Evolutionary conservation across 2,888 invertebrate genomes (phyloP).

Genomic region (Hydrotaea cyrtoneurina): DNA sequence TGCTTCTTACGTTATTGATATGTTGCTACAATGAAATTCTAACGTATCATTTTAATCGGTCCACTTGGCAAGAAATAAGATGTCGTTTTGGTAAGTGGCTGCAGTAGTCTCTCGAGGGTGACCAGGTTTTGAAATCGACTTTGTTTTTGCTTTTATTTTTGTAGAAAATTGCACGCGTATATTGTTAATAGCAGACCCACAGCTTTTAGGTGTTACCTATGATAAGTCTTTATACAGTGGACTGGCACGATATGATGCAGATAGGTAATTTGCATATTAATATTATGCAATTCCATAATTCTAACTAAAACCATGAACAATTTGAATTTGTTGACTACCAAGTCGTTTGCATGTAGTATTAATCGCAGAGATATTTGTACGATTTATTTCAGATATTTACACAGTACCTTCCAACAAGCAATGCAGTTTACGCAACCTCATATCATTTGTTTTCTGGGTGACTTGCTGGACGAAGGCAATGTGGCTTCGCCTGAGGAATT

Average conservation of each 20-base stretch:
- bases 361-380: too few relatives aligned
- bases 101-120: not conserved
- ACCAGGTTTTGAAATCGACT: not conserved
- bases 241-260: slow-evolving; percentile 92
- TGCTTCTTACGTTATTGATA: slow-evolving; percentile 75
- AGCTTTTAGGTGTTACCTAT: slow-evolving; percentile 91
- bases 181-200: slow-evolving; percentile 93
- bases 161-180: slow-evolving; percentile 84
- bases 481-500: slow-evolving; percentile 87
- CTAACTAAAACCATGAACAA: not conserved
- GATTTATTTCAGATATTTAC: slow-evolving; percentile 84
- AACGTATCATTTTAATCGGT: slow-evolving; percentile 77
- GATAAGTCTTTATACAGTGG: slow-evolving; percentile 86
- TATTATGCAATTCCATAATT: too few relatives aligned
- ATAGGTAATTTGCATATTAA: slow-evolving; percentile 84
- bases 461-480: slow-evolving; percentile 97
- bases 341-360: too few relatives aligned
- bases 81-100: slow-evolving; percentile 76
- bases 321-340: not conserved
- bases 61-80: slow-evolving; percentile 77
- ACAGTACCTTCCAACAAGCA: slow-evolving; percentile 89
- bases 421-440: slow-evolving; percentile 88
- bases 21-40: slow-evolving; percentile 78
- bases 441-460: slow-evolving; percentile 94
- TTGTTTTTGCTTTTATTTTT: slow-evolving; percentile 41